Percentiles rank a stretch among this genome's conserved stretches.
phyloP scores from a whole-genome alignment of 2,797 vertebrate species.

The Anguilla marmorata region DNA sequence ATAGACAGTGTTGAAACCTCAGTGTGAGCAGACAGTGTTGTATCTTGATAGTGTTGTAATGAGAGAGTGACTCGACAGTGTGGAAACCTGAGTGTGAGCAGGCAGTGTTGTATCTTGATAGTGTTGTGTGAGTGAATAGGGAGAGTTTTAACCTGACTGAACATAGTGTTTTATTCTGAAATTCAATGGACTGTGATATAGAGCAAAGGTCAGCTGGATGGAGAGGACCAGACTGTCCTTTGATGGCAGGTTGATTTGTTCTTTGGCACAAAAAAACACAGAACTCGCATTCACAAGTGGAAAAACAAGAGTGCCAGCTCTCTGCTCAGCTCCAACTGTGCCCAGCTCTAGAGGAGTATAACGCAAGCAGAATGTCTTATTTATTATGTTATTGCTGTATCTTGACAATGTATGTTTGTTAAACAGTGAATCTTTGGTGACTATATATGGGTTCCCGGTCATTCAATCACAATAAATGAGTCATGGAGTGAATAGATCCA shows the following conservation, averaged over 20 bases:
- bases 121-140: not conserved
- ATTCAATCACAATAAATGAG: not conserved
- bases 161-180: not conserved
- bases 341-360: not conserved
- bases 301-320: not conserved
- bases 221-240: not conserved
- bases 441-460: not conserved
- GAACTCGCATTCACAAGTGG: not conserved
- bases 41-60: not conserved
- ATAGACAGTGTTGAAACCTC: not conserved
- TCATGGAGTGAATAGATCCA: not conserved
- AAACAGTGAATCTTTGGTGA: not conserved
- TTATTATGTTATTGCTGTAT: conserved; percentile 9
- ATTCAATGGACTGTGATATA: not conserved
- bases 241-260: not conserved
- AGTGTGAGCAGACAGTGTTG: not conserved
- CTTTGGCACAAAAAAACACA: not conserved
- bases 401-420: not conserved
- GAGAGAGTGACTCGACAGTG: not conserved
- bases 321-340: no score
- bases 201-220: not conserved
- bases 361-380: not conserved
- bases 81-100: not conserved
- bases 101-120: not conserved
- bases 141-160: not conserved